phyloP scores from a whole-genome alignment of 2,888 invertebrate genomes.

The Hyppa rectilinea region DNA sequence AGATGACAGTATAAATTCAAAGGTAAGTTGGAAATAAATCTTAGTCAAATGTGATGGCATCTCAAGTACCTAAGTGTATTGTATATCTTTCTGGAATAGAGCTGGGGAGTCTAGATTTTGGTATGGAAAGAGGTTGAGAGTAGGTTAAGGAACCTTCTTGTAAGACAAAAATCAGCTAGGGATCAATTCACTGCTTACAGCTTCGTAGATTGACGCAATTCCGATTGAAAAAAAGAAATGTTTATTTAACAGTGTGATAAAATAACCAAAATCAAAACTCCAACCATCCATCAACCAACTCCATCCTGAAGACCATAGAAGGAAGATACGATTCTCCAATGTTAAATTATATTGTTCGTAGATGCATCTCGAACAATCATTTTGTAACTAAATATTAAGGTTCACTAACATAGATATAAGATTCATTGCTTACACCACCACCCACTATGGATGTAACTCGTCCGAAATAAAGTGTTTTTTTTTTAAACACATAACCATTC shows the following conservation, averaged over 20 bases:
- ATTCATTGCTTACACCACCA: no score
- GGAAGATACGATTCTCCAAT: no score
- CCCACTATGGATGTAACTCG: no score
- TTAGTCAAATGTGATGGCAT: conserved; percentile 37
- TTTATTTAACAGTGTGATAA: no score
- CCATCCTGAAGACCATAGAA: no score
- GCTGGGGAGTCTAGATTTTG: neutral
- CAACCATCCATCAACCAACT: no score
- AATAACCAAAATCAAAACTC: neutral
- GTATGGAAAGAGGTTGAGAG: neutral
- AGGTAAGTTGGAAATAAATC: conserved; percentile 39
- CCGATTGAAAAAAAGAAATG: neutral
- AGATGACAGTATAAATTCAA: conserved; percentile 37
- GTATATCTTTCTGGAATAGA: conserved; percentile 15
- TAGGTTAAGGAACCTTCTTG: neutral
- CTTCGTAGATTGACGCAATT: neutral
- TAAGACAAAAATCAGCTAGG: neutral
- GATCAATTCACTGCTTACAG: neutral
- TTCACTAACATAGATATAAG: no score
- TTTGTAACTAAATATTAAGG: no score
- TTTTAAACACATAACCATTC: neutral
- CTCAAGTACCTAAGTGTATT: conserved; percentile 3
- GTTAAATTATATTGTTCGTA: no score
- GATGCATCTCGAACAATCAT: no score
- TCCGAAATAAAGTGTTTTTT: no score